A percentile compares a stretch with the other conserved stretches of the same genome.
These are phyloP conservation scores for Lasiurus cinereus DNA, from an alignment of 2,113 vertebrate species.

Conservation along the genomic window DNA sequence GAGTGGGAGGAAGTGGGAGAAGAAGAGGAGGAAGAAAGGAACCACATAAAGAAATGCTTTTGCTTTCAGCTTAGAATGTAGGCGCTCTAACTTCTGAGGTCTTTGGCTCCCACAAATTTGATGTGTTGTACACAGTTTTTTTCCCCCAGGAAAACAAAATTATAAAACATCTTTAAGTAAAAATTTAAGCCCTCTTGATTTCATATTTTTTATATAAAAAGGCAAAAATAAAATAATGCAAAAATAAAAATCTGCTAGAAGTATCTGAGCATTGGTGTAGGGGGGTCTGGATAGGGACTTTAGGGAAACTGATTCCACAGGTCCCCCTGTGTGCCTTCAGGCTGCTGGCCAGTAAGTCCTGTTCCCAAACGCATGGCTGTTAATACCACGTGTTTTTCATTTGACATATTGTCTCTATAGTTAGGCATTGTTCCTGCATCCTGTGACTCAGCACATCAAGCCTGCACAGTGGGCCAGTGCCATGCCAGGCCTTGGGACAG, in stretches of 20 bases:
- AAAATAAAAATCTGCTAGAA: background rate
- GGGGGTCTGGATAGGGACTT: too few relatives aligned
- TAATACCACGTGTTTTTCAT: background rate
- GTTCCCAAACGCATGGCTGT: background rate
- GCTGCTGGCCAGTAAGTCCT: background rate
- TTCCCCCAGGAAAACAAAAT: background rate
- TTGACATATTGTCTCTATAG: background rate
- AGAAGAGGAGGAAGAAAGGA: background rate
- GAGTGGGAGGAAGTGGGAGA: background rate
- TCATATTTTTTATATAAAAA: conserved; percentile 11
- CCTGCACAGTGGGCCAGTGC: background rate
- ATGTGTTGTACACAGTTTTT: background rate
- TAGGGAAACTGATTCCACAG: background rate
- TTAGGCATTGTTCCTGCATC: background rate
- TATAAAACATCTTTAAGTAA: background rate
- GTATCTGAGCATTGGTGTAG: background rate
- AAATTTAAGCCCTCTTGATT: background rate
- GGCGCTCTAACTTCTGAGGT: background rate
- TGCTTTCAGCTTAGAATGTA: background rate
- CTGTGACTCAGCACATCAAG: background rate
- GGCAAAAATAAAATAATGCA: background rate
- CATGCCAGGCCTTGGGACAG: background rate
- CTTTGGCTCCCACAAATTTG: background rate
- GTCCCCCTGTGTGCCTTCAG: background rate
- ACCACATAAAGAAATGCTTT: background rate